Percentiles rank a stretch among this genome's conserved stretches.
phyloP scores from a whole-genome alignment of 1,140 invertebrate genomes.

The Diploscapter pachys region DNA sequence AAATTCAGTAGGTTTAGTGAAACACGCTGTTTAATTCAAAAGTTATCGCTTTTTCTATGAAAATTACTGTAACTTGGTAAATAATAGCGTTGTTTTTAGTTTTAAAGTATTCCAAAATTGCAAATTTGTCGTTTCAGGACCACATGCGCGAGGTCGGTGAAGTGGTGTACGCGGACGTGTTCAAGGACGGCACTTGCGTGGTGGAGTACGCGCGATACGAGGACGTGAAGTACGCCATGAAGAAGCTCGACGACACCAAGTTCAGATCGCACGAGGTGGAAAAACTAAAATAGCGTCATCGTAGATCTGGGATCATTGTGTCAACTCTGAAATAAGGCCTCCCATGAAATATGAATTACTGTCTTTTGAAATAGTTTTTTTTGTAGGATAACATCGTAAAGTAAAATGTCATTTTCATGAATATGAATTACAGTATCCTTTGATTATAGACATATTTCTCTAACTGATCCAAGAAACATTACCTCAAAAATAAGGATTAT shows the following conservation, averaged over 20 bases:
- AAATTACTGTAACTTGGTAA: not conserved
- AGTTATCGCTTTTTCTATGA: not conserved
- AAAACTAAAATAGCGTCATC: not conserved
- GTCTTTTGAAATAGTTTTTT: not conserved
- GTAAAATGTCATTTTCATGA: not conserved
- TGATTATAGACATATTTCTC: not conserved
- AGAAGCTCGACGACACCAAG: conserved; percentile 92
- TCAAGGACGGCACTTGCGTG: conserved; percentile 93
- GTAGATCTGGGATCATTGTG: not conserved
- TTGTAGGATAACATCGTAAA: not conserved
- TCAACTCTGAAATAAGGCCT: not conserved
- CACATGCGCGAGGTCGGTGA: conserved; percentile 98
- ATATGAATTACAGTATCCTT: not conserved
- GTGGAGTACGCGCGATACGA: conserved; percentile 94
- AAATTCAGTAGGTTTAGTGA: too few species aligned
- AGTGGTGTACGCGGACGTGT: conserved; percentile 94
- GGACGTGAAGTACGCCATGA: conserved; percentile 98
- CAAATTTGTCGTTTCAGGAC: conserved; percentile 64
- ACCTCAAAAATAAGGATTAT: not conserved
- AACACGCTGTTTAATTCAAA: too few species aligned
- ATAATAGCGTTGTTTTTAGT: not conserved
- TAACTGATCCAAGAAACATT: not conserved
- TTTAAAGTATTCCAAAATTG: not conserved
- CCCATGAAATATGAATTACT: not conserved
- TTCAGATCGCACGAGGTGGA: conserved; percentile 93